phyloP scores from a whole-genome alignment of 2,888 invertebrate species.

The Tipula unca region DNA sequence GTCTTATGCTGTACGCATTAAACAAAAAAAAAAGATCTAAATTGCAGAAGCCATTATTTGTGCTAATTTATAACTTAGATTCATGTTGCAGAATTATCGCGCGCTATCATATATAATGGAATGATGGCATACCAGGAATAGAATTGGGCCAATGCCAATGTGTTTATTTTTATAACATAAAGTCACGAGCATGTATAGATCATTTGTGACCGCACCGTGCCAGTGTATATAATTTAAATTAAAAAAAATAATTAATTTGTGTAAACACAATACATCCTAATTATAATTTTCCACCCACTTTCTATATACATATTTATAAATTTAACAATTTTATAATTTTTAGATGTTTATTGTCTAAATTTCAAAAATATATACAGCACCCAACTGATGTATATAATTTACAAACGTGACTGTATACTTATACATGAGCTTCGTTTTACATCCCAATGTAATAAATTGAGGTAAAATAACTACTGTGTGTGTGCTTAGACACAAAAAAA shows the following conservation, averaged over 20 bases:
- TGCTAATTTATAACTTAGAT: not conserved
- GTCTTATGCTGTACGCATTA: not conserved
- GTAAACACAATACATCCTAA: not conserved
- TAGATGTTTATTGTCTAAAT: too few relatives aligned
- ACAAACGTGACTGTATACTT: not conserved
- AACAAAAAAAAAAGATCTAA: not conserved
- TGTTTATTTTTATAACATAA: not conserved
- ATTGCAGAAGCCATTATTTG: not conserved
- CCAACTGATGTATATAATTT: not conserved
- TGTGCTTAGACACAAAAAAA: not conserved
- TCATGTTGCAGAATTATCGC: not conserved
- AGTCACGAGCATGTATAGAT: not conserved
- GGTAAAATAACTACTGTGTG: not conserved
- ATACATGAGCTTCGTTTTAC: not conserved
- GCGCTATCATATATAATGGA: not conserved
- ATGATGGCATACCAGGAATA: not conserved
- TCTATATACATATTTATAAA: not conserved
- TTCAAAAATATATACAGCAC: not conserved
- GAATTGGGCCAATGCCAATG: not conserved
- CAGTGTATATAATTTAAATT: not conserved
- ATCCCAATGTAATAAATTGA: not conserved
- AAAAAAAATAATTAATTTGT: not conserved
- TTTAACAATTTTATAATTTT: too few relatives aligned
- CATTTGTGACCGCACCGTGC: not conserved
- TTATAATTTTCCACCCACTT: not conserved